Percentiles rank a stretch among this genome's conserved stretches.
Evolutionary conservation across 2,888 invertebrate genomes (phyloP).

Genomic region (Metallyticus violacea): DNA sequence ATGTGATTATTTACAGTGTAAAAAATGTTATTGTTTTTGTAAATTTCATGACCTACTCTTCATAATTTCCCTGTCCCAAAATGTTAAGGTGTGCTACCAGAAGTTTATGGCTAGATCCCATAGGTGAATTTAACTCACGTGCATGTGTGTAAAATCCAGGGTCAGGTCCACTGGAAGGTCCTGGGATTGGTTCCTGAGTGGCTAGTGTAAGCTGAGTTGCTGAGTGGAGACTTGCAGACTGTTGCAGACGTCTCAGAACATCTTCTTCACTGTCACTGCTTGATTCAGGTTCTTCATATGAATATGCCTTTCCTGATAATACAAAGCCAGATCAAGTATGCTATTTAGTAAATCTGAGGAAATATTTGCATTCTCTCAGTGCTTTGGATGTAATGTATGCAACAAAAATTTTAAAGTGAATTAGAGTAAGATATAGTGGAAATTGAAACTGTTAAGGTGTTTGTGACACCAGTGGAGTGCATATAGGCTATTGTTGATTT

Average conservation of each 20-base stretch:
- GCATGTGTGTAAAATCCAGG: slow-evolving; percentile 20
- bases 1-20: too few species aligned
- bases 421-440: too few species aligned
- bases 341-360: not conserved
- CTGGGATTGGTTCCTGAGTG: slow-evolving; percentile 16
- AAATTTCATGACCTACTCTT: not conserved
- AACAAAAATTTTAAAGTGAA: too few species aligned
- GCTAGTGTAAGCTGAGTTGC: slow-evolving; percentile 36
- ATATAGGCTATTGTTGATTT: too few species aligned
- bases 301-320: slow-evolving; percentile 56
- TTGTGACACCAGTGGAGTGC: too few species aligned
- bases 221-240: slow-evolving; percentile 44
- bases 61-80: not conserved
- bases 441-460: too few species aligned
- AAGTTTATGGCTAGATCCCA: slow-evolving; percentile 8
- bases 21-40: not conserved
- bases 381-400: not conserved
- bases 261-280: slow-evolving; percentile 77
- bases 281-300: slow-evolving; percentile 62
- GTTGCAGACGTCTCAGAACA: slow-evolving; percentile 57
- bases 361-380: too few species aligned
- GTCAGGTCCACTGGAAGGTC: slow-evolving; percentile 15
- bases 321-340: not conserved
- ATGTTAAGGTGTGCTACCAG: not conserved
- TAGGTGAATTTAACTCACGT: slow-evolving; percentile 16